Evolutionary conservation across 2,113 vertebrate species (phyloP).

Genomic region (Guaruba guarouba): DNA sequence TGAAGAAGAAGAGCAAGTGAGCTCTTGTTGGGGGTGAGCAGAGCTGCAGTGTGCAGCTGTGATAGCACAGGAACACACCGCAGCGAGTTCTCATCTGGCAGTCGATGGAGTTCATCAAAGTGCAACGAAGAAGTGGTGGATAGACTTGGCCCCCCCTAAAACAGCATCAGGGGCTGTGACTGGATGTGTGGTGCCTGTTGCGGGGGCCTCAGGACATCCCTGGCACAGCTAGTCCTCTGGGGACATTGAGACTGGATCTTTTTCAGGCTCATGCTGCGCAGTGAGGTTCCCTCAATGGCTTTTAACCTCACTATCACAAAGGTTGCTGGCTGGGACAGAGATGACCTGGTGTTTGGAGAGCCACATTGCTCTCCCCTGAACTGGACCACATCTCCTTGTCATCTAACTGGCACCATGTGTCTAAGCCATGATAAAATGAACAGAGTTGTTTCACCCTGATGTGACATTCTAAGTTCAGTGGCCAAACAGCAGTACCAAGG

Average conservation of each 20-base stretch:
- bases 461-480: neutral
- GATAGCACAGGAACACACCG: accelerated
- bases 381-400: neutral
- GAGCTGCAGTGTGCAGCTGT: neutral
- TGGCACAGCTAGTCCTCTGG: neutral
- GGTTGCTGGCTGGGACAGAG: neutral
- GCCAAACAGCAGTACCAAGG: neutral
- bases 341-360: neutral
- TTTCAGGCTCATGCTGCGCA: accelerated
- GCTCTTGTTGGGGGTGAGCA: neutral
- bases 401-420: neutral
- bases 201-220: accelerated
- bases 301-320: neutral
- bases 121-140: accelerated
- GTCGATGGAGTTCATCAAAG: accelerated
- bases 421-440: neutral
- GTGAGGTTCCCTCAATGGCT: neutral
- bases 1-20: neutral
- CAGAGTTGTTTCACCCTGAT: neutral
- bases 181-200: neutral
- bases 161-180: neutral
- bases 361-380: neutral
- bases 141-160: accelerated
- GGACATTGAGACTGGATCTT: neutral
- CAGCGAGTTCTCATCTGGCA: neutral